Evolutionary conservation across 2,113 vertebrate species (phyloP).

Genomic region (Melanerpes formicivorus): DNA sequence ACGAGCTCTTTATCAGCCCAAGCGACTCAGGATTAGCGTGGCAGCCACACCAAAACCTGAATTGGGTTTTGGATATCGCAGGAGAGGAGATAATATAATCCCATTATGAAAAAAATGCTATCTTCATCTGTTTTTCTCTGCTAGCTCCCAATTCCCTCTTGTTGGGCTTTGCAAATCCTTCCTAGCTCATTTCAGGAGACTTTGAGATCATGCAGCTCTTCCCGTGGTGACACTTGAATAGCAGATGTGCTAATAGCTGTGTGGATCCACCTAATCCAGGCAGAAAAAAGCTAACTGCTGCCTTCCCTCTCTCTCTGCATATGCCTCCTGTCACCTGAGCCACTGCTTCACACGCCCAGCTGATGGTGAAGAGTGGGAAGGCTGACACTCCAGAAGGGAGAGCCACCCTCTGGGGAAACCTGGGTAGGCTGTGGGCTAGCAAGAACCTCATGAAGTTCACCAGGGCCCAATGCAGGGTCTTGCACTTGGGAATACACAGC

Average conservation of each 20-base stretch:
- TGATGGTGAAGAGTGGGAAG: fast-evolving
- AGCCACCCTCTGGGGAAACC: too few relatives aligned
- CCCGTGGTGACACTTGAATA: not conserved
- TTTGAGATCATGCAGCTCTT: not conserved
- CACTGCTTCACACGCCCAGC: not conserved
- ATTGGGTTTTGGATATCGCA: not conserved
- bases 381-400: too few relatives aligned
- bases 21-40: fast-evolving
- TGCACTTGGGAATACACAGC: too few relatives aligned
- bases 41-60: not conserved
- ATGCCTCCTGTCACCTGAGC: fast-evolving
- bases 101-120: not conserved
- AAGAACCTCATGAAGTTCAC: too few relatives aligned
- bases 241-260: not conserved
- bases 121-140: not conserved
- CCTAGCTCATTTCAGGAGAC: fast-evolving
- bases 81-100: not conserved
- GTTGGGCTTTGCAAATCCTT: not conserved
- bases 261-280: not conserved
- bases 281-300: not conserved
- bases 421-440: too few relatives aligned
- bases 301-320: not conserved
- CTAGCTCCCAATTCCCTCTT: not conserved
- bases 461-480: too few relatives aligned
- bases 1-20: not conserved